phyloP scores from a whole-genome alignment of 1,140 invertebrate species.

The Zaprionus nigranus region DNA sequence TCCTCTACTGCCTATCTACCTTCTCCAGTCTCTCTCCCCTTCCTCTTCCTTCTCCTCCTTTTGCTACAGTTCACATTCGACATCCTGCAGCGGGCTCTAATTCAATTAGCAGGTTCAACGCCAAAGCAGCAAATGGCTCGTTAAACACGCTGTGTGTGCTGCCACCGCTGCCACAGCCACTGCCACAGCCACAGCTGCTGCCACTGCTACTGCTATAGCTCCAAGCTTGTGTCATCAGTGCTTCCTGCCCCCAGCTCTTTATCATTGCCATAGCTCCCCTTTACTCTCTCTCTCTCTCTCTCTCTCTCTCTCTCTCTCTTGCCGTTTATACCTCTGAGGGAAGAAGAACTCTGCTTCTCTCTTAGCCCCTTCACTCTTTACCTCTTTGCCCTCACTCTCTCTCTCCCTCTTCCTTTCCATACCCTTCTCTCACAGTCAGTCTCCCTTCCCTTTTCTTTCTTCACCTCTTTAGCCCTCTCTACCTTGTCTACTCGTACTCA shows the following conservation, averaged over 20 bases:
- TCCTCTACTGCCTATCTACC: constrained; percentile 8
- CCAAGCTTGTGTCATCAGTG: not conserved
- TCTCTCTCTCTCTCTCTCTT: not conserved
- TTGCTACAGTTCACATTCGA: constrained; percentile 34
- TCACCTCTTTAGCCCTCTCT: not conserved
- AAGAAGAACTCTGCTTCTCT: too few relatives aligned
- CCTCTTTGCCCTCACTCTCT: not conserved
- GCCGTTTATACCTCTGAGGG: not conserved
- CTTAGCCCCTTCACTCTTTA: too few relatives aligned
- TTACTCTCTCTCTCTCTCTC: not conserved
- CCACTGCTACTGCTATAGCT: not conserved
- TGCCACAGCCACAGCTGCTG: not conserved
- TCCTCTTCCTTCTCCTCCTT: constrained; percentile 10
- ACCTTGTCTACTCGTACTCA: not conserved
- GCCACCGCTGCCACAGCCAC: too few relatives aligned
- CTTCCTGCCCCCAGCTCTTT: not conserved
- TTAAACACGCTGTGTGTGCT: constrained; percentile 74
- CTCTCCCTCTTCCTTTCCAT: too few relatives aligned
- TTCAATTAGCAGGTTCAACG: constrained; percentile 81
- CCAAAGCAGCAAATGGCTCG: constrained; percentile 81
- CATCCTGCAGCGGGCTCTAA: constrained; percentile 64
- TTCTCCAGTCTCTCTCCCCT: not conserved
- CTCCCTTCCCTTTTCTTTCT: not conserved
- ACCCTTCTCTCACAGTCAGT: too few relatives aligned
- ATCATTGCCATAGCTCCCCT: not conserved